Conservation (phyloP, 2,113 vertebrate species). For the Burhinus oedicnemus region DNA sequence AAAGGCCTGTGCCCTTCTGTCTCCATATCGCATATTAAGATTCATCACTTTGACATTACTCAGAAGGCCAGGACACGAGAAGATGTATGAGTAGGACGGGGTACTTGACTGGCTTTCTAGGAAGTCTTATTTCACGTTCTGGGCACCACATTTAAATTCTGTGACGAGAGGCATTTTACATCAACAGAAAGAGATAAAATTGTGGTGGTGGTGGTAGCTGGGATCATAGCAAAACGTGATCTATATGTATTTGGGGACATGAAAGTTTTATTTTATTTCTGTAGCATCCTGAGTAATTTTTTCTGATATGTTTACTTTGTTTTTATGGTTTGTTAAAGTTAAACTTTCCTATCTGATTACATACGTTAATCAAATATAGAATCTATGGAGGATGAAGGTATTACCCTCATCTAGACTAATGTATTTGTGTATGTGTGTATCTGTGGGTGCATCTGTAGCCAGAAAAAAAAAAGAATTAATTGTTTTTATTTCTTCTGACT, state of each 20-base stretch:
- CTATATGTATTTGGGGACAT: not conserved
- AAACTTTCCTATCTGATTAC: not conserved
- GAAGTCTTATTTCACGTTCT: not conserved
- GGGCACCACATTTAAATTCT: not conserved
- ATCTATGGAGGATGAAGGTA: not conserved
- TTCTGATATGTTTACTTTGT: not conserved
- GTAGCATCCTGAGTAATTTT: not conserved
- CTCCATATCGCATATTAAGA: not conserved
- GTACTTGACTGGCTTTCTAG: not conserved
- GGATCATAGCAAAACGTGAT: not conserved
- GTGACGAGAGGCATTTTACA: not conserved
- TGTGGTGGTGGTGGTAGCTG: not conserved
- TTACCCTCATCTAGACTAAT: not conserved
- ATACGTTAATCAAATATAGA: not conserved
- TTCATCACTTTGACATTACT: not conserved
- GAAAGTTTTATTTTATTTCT: not conserved
- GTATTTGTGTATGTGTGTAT: not conserved
- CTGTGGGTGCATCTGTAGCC: not conserved
- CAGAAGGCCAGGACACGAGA: not conserved
- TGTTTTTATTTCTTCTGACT: not conserved
- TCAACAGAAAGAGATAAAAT: not conserved
- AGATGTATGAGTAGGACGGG: not conserved
- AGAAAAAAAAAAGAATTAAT: not conserved
- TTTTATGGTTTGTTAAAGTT: conserved; percentile 38
- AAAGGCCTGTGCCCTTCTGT: not conserved